phyloP scores from a whole-genome alignment of 2,113 vertebrate genomes.

The Pitta sordida region DNA sequence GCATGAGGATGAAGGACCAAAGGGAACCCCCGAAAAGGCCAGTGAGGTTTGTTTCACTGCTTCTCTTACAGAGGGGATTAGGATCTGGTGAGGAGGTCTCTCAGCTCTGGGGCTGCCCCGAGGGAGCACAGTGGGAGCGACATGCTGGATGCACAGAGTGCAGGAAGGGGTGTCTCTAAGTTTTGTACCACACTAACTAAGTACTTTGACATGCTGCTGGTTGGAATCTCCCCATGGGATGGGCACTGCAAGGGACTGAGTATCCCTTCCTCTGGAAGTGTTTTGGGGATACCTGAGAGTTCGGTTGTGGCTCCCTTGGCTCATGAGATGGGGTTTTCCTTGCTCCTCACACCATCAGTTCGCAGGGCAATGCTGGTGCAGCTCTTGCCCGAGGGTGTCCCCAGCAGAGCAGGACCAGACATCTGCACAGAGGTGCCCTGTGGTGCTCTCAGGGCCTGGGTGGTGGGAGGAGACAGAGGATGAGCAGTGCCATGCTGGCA shows the following conservation, averaged over 20 bases:
- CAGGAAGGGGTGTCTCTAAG: neutral
- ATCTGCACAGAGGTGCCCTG: accelerated
- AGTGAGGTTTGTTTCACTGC: constrained; percentile 70
- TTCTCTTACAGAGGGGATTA: neutral
- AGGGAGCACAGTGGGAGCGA: neutral
- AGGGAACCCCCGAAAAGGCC: constrained; percentile 85
- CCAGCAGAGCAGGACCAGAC: neutral
- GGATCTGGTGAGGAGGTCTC: neutral
- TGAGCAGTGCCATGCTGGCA: accelerated
- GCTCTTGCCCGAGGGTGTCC: accelerated
- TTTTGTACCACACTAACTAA: neutral
- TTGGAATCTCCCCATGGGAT: neutral
- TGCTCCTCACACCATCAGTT: neutral
- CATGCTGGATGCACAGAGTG: accelerated
- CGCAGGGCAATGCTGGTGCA: neutral
- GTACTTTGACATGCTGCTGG: neutral
- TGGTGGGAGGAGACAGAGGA: neutral
- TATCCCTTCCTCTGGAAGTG: neutral
- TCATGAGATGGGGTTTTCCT: neutral
- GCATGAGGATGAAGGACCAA: constrained; percentile 71
- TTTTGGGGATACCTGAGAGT: neutral
- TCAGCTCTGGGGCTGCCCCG: neutral
- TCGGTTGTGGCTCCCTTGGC: neutral
- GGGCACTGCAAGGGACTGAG: neutral
- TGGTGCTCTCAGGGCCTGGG: neutral